A percentile compares a stretch with the other conserved stretches of the same genome.
Evolutionary conservation across 2,797 vertebrate genomes (phyloP).

Genomic region (Tolypeutes matacus): DNA sequence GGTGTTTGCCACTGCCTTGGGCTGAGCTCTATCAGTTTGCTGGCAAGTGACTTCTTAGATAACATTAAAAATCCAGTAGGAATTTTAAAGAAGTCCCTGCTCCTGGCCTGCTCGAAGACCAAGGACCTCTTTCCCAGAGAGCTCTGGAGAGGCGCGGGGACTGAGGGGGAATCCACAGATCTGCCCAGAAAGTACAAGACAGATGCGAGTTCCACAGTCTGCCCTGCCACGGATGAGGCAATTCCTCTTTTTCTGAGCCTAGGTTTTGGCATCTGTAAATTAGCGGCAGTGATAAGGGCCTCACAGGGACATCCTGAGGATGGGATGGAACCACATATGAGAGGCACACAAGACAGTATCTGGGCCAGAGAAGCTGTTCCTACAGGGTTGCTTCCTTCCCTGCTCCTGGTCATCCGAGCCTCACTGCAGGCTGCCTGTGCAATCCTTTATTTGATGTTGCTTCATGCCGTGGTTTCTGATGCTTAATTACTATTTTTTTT

Average conservation of each 20-base stretch:
- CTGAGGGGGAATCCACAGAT: not conserved
- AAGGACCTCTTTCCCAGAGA: too few species aligned
- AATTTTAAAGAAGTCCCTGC: not conserved
- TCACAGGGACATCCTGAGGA: not conserved
- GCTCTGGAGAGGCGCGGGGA: too few species aligned
- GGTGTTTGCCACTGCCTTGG: not conserved
- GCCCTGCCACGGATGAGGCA: not conserved
- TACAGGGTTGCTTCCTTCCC: not conserved
- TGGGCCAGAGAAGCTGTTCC: not conserved
- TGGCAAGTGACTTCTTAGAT: slow-evolving; percentile 32
- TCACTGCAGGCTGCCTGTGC: not conserved
- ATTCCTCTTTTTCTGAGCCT: not conserved
- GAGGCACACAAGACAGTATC: not conserved
- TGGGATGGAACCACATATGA: not conserved
- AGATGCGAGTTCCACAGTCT: not conserved
- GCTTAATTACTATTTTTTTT: not conserved
- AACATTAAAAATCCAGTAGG: not conserved
- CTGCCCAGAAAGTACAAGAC: not conserved
- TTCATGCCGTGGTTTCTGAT: not conserved
- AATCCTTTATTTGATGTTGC: not conserved
- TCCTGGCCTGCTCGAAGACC: too few species aligned
- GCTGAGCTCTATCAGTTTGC: not conserved
- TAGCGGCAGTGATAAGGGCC: fast-evolving
- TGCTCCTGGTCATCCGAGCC: not conserved
- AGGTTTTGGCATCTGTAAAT: not conserved